Base-by-base conservation (phyloP, 2,113 vertebrate genomes). In the Rhegmatorhina hoffmannsi region DNA sequence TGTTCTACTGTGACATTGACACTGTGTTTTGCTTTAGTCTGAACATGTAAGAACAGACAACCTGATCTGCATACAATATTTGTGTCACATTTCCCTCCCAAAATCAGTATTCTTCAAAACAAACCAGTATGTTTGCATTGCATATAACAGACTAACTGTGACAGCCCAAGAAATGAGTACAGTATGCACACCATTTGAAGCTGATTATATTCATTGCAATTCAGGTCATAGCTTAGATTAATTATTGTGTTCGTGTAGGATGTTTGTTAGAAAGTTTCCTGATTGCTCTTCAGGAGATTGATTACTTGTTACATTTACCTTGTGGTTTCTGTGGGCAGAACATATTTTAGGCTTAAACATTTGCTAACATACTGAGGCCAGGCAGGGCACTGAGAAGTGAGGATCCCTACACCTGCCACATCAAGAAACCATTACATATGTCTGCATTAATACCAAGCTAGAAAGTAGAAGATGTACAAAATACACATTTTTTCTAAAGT, bases 171-270 rank as follows among this genome's bases (percentile, higher is more conserved):
- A 95, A 96, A 82, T 76, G 78, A 94, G 49, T 94, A 90, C 93
- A 94, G 84, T 91, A 75, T 94, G 74, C 87, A 74, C 69, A 67
- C 84, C 77, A 69, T 95, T 96, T 75, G 85, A 90, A 93, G 87
- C 96, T 70, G 89, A 93, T 95, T 96, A 87, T 95, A 97, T 97
- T 97, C 97, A 97, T 97, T 98, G 95, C 93, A 94, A 96, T 97
- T 97, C 95, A 72, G 96, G 96, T 96, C 97, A 96, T 89, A 87
- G 93, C 97, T 92, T 60, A 95, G 96, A 97, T 97, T 98, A 98
- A 98, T 98, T 98, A 97, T 97, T 97, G 93, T 97, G 95, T 98
- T 98, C 98, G 93, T 97, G 93, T 96, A 95, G 94, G 83, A 72
- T 97, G 96, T 96, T 97, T 9, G 1, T 97, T 97, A 98, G 97